phyloP scores from a whole-genome alignment of 2,797 vertebrate species.

The Poecile montanus region DNA sequence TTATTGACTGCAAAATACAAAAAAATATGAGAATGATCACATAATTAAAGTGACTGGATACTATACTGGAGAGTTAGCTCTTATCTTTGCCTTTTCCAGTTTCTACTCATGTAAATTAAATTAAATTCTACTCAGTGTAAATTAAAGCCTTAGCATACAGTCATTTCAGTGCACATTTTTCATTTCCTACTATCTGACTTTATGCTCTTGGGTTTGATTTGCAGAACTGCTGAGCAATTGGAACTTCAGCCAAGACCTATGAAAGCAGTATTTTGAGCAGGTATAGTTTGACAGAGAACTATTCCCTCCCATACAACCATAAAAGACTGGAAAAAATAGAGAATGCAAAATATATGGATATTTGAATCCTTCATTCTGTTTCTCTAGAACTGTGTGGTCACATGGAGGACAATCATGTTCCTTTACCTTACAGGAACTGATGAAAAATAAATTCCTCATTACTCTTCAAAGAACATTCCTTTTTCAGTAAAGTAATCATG shows the following conservation, averaged over 20 bases:
- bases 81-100: neutral
- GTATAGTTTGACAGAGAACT: neutral
- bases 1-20: neutral
- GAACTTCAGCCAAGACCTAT: neutral
- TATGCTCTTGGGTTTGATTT: constrained; percentile 27
- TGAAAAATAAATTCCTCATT: neutral
- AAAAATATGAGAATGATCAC: neutral
- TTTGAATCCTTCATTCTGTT: neutral
- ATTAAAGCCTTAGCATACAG: constrained; percentile 22
- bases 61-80: neutral
- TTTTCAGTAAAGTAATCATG: neutral
- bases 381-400: neutral
- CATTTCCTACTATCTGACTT: constrained; percentile 11
- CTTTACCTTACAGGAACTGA: neutral
- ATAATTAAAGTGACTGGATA: neutral
- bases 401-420: neutral
- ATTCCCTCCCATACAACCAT: neutral
- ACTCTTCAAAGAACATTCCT: neutral
- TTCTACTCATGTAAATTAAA: no score
- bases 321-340: neutral
- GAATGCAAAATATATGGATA: neutral
- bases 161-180: constrained; percentile 1
- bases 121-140: constrained; percentile 7
- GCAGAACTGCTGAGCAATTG: constrained; percentile 12
- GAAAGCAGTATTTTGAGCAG: neutral